Base-by-base conservation (phyloP, 2,113 vertebrate species). In the Anas platyrhynchos region DNA sequence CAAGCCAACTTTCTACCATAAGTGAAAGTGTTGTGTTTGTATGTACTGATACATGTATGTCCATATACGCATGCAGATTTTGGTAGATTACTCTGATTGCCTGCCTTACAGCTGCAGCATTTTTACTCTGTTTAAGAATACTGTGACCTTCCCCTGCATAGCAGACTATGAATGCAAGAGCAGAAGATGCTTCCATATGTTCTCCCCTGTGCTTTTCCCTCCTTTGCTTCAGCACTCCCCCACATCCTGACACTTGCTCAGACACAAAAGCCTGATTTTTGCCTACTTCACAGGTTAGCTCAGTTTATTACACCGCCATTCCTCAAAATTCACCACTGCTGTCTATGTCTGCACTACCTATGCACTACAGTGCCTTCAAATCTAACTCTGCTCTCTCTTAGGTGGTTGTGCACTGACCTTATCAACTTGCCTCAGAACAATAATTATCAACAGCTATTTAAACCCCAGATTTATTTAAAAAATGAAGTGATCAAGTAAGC, bases 341-440 rank as follows among this genome's bases (percentile, higher is more conserved):
- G 34, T 29, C 73, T 58, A 1, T 22, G 54, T 84, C 86, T 36
- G 61, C 83, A 65, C 32, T 22, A 69, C 44, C 38, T 58, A 36
- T 55, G 83, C 67, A 50, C 85, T 58, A 8, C 13, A 1, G 85
- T 11, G 11, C 83, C 83, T 94, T 84, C 88, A 88, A 7, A 86
- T 52, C 34, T 13, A 94, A 48, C 76, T 86, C 56, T 48, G 38
- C 52, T 44, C 88, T 90, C 76, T 93, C 89, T 86, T 25, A 65
- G 66, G 83, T 43, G 61, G 61, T 88, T 96, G 92, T 96, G 86
- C 90, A 56, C 56, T 91, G 90, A 97, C 95, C 92, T 96, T 91
- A 95, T 91, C 93, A 86, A 41, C 88, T 91, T 94, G 72, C 32
- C 63, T 67, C 71, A 65, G 89, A 94, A 91, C 1, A 0, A 56